phyloP scores from a whole-genome alignment of 2,113 vertebrate species.

The Eidolon helvum region DNA sequence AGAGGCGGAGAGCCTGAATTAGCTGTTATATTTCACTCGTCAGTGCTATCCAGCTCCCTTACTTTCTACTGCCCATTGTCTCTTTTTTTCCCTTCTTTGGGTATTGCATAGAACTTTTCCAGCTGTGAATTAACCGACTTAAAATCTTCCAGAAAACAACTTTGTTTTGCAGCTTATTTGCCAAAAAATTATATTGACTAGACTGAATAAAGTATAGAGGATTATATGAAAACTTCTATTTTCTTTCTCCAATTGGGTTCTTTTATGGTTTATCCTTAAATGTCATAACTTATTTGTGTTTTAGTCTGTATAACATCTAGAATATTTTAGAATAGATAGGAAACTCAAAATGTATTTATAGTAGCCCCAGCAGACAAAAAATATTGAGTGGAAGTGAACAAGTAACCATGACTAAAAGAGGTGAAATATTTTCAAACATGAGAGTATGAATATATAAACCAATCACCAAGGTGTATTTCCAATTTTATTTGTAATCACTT shows the following conservation, averaged over 20 bases:
- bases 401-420: neutral
- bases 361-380: neutral
- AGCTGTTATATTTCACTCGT: neutral
- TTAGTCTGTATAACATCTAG: neutral
- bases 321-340: neutral
- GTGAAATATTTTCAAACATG: neutral
- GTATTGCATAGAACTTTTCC: neutral
- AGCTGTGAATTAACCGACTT: neutral
- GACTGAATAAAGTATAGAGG: neutral
- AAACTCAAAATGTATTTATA: neutral
- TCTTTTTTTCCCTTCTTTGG: neutral
- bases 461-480: neutral
- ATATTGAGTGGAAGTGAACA: neutral
- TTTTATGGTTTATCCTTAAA: neutral
- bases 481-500: neutral
- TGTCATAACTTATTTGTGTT: neutral
- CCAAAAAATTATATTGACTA: neutral
- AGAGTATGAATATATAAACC: neutral
- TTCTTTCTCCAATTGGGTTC: neutral
- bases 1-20: neutral
- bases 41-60: neutral
- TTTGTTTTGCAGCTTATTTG: neutral
- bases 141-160: neutral
- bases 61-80: neutral
- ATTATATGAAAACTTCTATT: neutral